Evolutionary conservation across 2,888 invertebrate genomes (phyloP), one percentile per base, ranked within the genome.

Genomic region (Elysia crispata): DNA sequence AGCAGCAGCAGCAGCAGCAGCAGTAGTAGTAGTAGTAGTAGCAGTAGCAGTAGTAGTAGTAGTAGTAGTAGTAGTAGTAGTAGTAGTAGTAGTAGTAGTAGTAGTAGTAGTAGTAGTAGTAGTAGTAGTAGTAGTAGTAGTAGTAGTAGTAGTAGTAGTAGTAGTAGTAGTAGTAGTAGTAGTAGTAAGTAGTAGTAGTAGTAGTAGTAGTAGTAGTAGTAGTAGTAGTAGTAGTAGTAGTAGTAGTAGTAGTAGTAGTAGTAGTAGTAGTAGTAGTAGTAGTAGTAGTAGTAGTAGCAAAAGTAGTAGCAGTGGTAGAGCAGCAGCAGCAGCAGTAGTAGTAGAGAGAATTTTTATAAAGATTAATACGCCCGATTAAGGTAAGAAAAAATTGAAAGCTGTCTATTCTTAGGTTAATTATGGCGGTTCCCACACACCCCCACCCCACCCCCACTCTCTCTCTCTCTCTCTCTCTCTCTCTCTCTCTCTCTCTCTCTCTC

Each of bases 81-180:
- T 54, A 54, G 54, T 54, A 54, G 54, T 54, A 54, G 54, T 54
- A 54, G 54, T 54, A 54, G 54, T 54, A 54, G 54, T 54, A 54
- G 54, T 54, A 54, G 54, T 54, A 54, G 54, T 54, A 54, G 54
- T 54, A 54, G 18, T 54, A 54, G 54, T 18, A 54, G 54, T 54
- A 54, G 54, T 54, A 54, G 54, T 54, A 54, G 54, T 54, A 54
- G 54, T 15, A 54, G 54, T 15, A 54, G 54, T 15, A 54, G 54
- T 15, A 54, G 54, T 15, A 54, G 54, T 15, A 54, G 54, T 15
- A 54, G 54, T 15, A 54, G 54, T 54, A 54, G 54, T 15, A 54
- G 54, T 54, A 54, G 54, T 54, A 54, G 54, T 54, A 54, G 54
- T 54, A 54, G 54, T 54, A 54, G 54, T 54, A 54, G 54, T 54